A percentile compares a stretch with the other conserved stretches of the same genome.
Evolutionary conservation across 2,888 invertebrate species (phyloP).

Genomic region (Phymatocera aterrima): DNA sequence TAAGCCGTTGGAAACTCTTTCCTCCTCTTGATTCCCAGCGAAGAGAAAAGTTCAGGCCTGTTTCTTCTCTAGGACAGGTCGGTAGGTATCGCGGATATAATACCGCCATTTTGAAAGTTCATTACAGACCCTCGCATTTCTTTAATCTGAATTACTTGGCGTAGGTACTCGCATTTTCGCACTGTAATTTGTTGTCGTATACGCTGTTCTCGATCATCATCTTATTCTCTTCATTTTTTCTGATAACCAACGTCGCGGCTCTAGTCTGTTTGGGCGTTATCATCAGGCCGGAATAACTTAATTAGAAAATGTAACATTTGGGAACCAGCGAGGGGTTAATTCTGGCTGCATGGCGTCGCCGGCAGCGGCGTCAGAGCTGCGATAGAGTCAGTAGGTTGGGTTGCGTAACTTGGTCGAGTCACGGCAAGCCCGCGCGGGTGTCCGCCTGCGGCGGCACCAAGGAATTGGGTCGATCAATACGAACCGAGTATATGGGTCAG

Average conservation of each 20-base stretch:
- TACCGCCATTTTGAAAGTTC: conserved; percentile 9
- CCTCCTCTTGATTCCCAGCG: not conserved
- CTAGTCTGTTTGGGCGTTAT: not conserved
- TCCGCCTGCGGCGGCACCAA: conserved; percentile 60
- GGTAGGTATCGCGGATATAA: too few relatives aligned
- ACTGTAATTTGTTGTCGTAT: not conserved
- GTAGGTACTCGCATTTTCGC: not conserved
- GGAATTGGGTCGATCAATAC: conserved; percentile 73
- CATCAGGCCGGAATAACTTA: not conserved
- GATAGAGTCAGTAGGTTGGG: conserved; percentile 65
- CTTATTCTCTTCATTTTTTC: not conserved
- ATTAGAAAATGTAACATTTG: conserved; percentile 3
- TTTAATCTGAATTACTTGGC: not conserved
- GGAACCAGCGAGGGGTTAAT: conserved; percentile 30
- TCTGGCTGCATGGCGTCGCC: conserved; percentile 37
- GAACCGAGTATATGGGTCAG: conserved; percentile 69
- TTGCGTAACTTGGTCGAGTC: conserved; percentile 52
- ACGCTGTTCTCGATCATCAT: not conserved
- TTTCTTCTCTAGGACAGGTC: too few relatives aligned
- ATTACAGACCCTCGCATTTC: not conserved
- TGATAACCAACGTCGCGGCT: not conserved
- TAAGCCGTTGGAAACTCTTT: conserved; percentile 18
- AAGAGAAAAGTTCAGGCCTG: not conserved
- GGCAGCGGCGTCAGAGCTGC: not conserved
- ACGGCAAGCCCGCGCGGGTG: conserved; percentile 45